Conservation (phyloP, 2,797 vertebrate species). For the Sebastes oblongus region DNA sequence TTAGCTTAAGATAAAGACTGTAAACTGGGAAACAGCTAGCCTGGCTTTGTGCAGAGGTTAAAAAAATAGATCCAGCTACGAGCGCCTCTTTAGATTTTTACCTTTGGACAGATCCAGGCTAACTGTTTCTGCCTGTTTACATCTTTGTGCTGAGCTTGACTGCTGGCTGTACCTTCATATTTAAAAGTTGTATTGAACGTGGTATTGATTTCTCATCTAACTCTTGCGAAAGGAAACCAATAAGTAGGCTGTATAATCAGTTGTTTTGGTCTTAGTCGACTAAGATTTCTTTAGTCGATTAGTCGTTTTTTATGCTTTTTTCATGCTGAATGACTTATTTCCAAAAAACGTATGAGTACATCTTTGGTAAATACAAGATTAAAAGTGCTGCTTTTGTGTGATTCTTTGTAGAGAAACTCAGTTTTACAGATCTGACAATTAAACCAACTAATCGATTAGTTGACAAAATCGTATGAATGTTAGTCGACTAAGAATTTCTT, state of each 20-base stretch:
- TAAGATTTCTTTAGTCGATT: background rate
- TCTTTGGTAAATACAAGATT: rapidly evolving
- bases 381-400: too few species aligned
- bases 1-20: background rate
- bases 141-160: background rate
- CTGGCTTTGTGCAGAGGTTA: too few species aligned
- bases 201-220: constrained; percentile 13
- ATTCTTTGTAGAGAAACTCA: too few species aligned
- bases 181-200: background rate
- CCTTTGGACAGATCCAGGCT: background rate
- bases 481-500: too few species aligned
- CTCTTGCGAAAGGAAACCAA: background rate
- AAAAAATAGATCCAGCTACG: background rate
- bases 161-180: background rate
- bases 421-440: background rate
- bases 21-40: background rate
- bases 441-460: background rate
- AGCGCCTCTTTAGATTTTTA: background rate
- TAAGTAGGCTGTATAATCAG: background rate
- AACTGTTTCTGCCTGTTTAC: background rate
- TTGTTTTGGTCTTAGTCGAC: too few species aligned
- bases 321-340: too few species aligned
- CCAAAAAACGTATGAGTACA: too few species aligned
- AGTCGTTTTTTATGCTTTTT: too few species aligned
- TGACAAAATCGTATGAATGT: too few species aligned